Conservation (phyloP, 2,113 vertebrate genomes). For the Jacana jacana region DNA sequence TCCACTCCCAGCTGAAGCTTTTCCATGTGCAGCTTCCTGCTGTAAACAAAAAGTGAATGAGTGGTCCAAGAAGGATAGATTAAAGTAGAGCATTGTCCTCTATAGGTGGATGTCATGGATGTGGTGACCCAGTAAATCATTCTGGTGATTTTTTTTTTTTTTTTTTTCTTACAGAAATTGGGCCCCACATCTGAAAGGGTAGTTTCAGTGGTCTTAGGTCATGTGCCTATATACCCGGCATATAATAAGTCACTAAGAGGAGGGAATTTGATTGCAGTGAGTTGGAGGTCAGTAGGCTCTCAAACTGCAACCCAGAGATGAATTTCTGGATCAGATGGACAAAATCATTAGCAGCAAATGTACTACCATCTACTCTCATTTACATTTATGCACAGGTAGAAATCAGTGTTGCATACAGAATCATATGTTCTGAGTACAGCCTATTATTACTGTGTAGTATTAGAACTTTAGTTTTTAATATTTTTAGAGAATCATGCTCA, state of each 20-base stretch:
- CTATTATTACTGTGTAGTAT: background rate
- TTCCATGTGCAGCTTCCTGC: background rate
- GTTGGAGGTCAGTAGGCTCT: background rate
- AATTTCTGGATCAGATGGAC: background rate
- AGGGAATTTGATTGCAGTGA: background rate
- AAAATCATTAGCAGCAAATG: background rate
- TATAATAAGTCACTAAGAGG: background rate
- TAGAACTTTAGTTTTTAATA: background rate
- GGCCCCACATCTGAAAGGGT: background rate
- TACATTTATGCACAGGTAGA: background rate
- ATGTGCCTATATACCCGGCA: background rate
- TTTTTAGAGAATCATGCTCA: background rate
- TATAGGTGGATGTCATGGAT: background rate
- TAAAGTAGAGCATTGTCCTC: background rate
- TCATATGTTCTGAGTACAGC: background rate
- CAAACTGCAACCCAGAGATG: background rate
- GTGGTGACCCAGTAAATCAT: background rate
- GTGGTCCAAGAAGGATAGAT: background rate
- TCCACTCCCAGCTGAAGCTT: background rate
- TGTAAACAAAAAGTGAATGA: background rate
- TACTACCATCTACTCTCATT: accelerated
- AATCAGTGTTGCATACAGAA: background rate
- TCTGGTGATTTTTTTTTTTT: background rate
- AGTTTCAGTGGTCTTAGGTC: background rate
- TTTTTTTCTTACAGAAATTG: background rate